These are phyloP conservation scores for Oxytorus armatus DNA, from an alignment of 2,888 invertebrate species.

Conservation along the genomic window DNA sequence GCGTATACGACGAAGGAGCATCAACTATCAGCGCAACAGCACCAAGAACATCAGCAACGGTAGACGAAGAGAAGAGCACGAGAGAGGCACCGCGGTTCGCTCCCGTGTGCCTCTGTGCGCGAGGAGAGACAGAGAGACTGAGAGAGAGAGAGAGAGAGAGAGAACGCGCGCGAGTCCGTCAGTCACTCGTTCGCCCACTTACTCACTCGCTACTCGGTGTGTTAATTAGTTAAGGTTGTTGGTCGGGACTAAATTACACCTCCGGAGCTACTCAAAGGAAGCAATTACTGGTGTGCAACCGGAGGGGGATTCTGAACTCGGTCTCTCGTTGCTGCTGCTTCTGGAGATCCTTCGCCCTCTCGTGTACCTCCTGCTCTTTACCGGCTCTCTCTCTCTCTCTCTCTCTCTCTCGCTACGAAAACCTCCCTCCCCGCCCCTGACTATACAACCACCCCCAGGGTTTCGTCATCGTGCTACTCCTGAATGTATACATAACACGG, in stretches of 20 bases:
- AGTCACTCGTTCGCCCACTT: slow-evolving; percentile 80
- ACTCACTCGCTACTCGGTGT: slow-evolving; percentile 83
- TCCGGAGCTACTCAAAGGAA: slow-evolving; percentile 85
- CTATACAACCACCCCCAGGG: slow-evolving; percentile 34
- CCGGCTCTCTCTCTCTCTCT: slow-evolving; percentile 55
- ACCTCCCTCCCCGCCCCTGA: slow-evolving; percentile 27
- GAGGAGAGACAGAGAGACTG: slow-evolving; percentile 33
- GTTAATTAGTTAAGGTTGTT: slow-evolving; percentile 85
- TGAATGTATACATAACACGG: slow-evolving; percentile 36
- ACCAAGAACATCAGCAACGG: slow-evolving; percentile 63
- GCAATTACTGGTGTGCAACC: slow-evolving; percentile 85
- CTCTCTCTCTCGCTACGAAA: slow-evolving; percentile 29
- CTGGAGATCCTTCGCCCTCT: slow-evolving; percentile 48
- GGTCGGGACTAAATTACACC: slow-evolving; percentile 85
- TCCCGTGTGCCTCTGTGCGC: neutral
- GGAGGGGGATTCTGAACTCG: slow-evolving; percentile 71
- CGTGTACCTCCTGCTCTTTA: slow-evolving; percentile 42
- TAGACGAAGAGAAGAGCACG: slow-evolving; percentile 34
- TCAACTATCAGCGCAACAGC: slow-evolving; percentile 61
- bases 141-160: slow-evolving; percentile 37
- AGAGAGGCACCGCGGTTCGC: slow-evolving; percentile 26
- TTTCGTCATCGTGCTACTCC: slow-evolving; percentile 30
- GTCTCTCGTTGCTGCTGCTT: slow-evolving; percentile 60
- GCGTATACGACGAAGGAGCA: slow-evolving; percentile 46
- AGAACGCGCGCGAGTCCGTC: slow-evolving; percentile 74